Evolutionary conservation across 1,140 invertebrate genomes (phyloP).

Genomic region (Apocrypta bakeri): DNA sequence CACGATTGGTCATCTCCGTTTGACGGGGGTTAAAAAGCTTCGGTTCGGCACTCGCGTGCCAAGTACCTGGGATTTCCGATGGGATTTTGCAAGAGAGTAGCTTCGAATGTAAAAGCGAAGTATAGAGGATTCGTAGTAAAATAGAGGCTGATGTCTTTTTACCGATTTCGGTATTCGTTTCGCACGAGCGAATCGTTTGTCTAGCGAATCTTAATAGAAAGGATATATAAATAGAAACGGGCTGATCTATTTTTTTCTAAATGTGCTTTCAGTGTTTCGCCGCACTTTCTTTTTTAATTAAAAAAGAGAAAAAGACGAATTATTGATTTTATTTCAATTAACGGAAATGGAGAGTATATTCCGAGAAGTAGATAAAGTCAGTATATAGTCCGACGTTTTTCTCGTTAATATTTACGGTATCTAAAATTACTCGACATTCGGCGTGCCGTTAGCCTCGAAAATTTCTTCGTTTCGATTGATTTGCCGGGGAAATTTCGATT

Average conservation of each 20-base stretch:
- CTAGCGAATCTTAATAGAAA: slow-evolving; percentile 14
- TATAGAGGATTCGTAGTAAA: not conserved
- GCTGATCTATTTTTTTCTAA: not conserved
- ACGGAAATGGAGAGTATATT: too few relatives aligned
- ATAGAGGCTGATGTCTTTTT: not conserved
- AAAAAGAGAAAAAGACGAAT: not conserved
- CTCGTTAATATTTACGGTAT: not conserved
- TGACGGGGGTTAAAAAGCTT: not conserved
- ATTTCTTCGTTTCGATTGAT: not conserved
- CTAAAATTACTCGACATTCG: not conserved
- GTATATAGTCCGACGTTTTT: not conserved
- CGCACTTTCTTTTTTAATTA: not conserved
- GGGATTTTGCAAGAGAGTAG: slow-evolving; percentile 14
- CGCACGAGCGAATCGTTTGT: too few relatives aligned
- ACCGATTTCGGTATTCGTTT: slow-evolving; percentile 19
- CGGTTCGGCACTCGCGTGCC: not conserved
- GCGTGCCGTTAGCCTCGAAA: not conserved
- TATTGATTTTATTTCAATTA: not conserved
- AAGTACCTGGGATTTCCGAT: slow-evolving; percentile 34
- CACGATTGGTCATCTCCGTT: not conserved
- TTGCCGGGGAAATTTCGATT: not conserved
- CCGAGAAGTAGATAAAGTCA: not conserved
- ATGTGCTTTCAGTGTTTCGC: not conserved
- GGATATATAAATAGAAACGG: not conserved
- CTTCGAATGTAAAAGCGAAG: slow-evolving; percentile 28